These are phyloP conservation scores for Petrocephalus zakoni DNA, from an alignment of 2,113 vertebrate genomes.

Conservation along the genomic window DNA sequence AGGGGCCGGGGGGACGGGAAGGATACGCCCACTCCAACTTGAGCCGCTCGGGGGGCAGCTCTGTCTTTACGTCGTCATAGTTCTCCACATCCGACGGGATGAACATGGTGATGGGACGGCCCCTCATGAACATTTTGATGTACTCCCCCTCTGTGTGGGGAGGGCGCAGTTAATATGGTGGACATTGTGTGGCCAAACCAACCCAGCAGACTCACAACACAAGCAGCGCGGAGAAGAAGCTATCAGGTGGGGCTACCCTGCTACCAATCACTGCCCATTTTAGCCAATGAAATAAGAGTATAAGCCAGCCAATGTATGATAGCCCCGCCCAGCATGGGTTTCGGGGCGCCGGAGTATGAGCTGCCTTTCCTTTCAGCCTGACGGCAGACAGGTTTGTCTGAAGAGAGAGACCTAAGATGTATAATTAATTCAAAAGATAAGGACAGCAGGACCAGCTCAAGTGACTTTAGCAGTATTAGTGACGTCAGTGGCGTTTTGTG, in stretches of 20 bases:
- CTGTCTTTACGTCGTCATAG: constrained; percentile 84
- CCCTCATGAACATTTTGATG: constrained; percentile 98
- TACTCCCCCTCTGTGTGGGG: constrained; percentile 85
- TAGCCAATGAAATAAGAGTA: background rate
- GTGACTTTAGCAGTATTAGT: background rate
- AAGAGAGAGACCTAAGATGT: background rate
- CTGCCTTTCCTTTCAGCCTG: background rate
- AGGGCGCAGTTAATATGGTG: background rate
- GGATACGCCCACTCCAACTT: constrained; percentile 99
- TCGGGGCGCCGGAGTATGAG: background rate
- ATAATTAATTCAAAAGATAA: background rate
- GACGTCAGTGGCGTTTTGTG: background rate
- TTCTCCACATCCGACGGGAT: constrained; percentile 89
- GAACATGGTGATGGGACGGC: constrained; percentile 97
- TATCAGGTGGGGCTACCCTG: background rate
- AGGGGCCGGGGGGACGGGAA: constrained; percentile 43
- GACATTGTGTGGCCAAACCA: background rate
- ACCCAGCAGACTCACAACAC: background rate
- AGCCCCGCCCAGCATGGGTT: background rate
- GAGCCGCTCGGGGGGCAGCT: constrained; percentile 86
- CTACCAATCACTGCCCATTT: background rate
- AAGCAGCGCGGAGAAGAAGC: background rate
- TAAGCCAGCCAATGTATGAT: background rate
- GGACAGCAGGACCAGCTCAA: background rate
- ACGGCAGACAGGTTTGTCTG: background rate